Percentiles rank a stretch among this genome's conserved stretches.
phyloP scores from a whole-genome alignment of 2,113 vertebrate species.

The Dasyurus viverrinus region DNA sequence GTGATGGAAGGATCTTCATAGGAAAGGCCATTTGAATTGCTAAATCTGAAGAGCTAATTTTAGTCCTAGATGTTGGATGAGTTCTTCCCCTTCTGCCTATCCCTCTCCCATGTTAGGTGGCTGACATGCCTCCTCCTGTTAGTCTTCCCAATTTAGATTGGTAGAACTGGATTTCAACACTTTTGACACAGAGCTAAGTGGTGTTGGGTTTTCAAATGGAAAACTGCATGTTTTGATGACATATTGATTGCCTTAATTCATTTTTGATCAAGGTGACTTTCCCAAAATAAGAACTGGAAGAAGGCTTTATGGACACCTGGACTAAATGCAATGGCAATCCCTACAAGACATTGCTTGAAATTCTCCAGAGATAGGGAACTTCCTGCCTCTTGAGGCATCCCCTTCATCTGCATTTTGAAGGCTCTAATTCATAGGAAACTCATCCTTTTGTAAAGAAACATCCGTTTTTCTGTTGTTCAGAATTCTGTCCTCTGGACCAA shows the following conservation, averaged over 20 bases:
- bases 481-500: not conserved
- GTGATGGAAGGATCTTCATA: not conserved
- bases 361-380: not conserved
- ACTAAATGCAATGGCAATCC: not conserved
- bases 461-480: not conserved
- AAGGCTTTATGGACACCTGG: not conserved
- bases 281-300: not conserved
- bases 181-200: not conserved
- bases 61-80: not conserved
- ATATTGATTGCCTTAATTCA: not conserved
- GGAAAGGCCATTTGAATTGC: not conserved
- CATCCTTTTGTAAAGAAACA: not conserved
- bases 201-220: no score
- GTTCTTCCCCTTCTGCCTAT: not conserved
- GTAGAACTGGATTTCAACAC: not conserved
- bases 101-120: not conserved
- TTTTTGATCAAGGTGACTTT: not conserved
- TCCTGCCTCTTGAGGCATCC: not conserved
- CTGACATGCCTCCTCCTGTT: accelerated
- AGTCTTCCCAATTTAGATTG: not conserved
- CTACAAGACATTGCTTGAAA: not conserved
- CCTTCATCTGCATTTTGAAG: not conserved
- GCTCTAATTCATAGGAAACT: not conserved
- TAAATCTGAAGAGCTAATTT: not conserved
- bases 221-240: not conserved